Evolutionary conservation across 2,888 invertebrate genomes (phyloP).

Genomic region (Parnassius orleans): DNA sequence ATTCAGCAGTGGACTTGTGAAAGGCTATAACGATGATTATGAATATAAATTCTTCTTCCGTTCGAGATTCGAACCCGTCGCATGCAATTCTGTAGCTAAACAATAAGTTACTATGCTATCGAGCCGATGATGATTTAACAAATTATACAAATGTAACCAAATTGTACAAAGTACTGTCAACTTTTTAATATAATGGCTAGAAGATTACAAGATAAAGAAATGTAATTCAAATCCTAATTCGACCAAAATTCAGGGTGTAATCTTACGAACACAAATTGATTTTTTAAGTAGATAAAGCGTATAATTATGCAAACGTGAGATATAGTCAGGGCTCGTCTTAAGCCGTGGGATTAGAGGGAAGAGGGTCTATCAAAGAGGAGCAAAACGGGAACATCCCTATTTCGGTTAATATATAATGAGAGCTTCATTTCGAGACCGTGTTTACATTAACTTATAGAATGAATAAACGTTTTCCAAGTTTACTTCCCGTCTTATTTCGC

Average conservation of each 20-base stretch:
- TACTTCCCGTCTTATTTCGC: slow-evolving; percentile 34
- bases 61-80: too few relatives aligned
- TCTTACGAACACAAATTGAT: slow-evolving; percentile 52
- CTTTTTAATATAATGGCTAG: too few relatives aligned
- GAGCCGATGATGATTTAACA: too few relatives aligned
- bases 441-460: slow-evolving; percentile 72
- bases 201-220: slow-evolving; percentile 2
- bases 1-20: too few relatives aligned
- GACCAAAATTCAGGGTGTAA: slow-evolving; percentile 23
- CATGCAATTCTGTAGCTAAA: too few relatives aligned
- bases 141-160: too few relatives aligned
- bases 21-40: too few relatives aligned
- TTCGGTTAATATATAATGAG: slow-evolving; percentile 76
- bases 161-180: too few relatives aligned
- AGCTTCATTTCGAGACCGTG: slow-evolving; percentile 59
- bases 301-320: slow-evolving; percentile 73
- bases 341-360: slow-evolving; percentile 59
- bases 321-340: slow-evolving; percentile 57
- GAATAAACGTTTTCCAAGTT: slow-evolving; percentile 41
- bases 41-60: too few relatives aligned
- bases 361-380: slow-evolving; percentile 66
- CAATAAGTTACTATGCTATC: too few relatives aligned
- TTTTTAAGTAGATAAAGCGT: slow-evolving; percentile 63
- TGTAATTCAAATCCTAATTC: slow-evolving; percentile 19
- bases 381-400: slow-evolving; percentile 56